Conservation (phyloP, 2,888 invertebrate species). For the Clusia tigrina region DNA sequence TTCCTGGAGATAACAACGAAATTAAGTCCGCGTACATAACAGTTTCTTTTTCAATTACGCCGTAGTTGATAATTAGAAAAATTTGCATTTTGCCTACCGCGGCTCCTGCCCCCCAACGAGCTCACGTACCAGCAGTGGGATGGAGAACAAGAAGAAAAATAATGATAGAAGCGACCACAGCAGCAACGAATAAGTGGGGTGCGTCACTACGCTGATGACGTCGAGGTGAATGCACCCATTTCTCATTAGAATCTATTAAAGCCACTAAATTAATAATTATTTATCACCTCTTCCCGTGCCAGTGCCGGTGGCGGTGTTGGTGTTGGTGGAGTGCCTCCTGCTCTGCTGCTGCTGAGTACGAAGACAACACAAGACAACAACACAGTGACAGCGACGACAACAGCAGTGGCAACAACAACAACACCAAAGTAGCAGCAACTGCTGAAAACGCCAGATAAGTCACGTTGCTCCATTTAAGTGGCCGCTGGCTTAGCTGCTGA, state of each 20-base stretch:
- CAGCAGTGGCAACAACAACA: background rate
- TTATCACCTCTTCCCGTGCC: background rate
- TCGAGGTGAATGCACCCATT: background rate
- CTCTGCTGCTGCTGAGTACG: background rate
- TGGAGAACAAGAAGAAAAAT: no score
- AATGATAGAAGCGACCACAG: no score
- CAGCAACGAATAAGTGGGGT: no score
- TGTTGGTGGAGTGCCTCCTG: background rate
- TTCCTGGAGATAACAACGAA: no score
- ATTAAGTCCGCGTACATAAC: no score
- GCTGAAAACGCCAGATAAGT: no score
- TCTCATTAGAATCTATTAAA: slow-evolving; percentile 7
- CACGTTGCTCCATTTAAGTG: background rate
- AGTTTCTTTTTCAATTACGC: no score
- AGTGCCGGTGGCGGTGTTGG: background rate
- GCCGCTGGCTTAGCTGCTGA: background rate
- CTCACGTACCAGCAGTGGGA: no score
- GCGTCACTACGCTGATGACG: no score
- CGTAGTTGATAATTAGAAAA: no score
- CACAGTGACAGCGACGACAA: background rate
- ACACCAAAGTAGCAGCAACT: background rate
- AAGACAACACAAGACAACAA: background rate
- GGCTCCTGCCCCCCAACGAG: no score
- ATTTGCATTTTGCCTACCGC: no score
- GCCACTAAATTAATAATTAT: slow-evolving; percentile 5